A percentile compares a stretch with the other conserved stretches of the same genome.
These are phyloP conservation scores for Capitulum mitella DNA, from an alignment of 2,888 invertebrate genomes.

Conservation along the genomic window DNA sequence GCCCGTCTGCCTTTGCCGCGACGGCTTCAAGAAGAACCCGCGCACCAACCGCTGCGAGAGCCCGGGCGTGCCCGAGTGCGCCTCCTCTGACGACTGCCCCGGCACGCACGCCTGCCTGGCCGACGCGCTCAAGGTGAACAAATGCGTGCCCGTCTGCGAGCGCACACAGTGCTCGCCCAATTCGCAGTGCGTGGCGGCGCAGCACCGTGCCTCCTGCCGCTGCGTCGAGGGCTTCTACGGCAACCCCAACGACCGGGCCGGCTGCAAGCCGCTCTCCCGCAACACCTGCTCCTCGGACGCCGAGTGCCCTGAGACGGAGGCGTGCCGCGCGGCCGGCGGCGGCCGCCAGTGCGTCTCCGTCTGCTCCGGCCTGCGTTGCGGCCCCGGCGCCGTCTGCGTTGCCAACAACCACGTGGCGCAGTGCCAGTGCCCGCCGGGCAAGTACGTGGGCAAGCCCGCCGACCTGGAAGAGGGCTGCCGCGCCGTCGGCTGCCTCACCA, in stretches of 20 bases:
- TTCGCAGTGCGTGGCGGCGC: constrained; percentile 59
- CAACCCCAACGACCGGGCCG: constrained; percentile 80
- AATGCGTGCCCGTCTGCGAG: constrained; percentile 68
- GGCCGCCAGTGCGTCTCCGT: constrained; percentile 64
- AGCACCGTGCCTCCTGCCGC: constrained; percentile 57
- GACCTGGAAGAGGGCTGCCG: constrained; percentile 49
- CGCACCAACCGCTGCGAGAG: constrained; percentile 72
- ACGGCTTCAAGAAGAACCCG: constrained; percentile 74
- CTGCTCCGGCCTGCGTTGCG: constrained; percentile 68
- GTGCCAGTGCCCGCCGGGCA: constrained; percentile 82
- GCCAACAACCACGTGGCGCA: constrained; percentile 82
- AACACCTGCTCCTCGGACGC: constrained; percentile 70
- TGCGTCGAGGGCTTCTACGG: constrained; percentile 76
- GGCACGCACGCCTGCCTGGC: constrained; percentile 63
- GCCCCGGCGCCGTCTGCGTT: constrained; percentile 77
- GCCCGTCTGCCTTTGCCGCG: constrained; percentile 70
- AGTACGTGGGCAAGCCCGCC: constrained; percentile 76
- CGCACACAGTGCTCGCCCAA: constrained; percentile 77
- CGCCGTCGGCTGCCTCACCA: constrained; percentile 42
- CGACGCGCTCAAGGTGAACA: constrained; percentile 76
- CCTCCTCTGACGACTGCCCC: constrained; percentile 61
- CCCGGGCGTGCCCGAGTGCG: constrained; percentile 76
- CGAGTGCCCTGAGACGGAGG: constrained; percentile 74
- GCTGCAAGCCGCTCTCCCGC: constrained; percentile 65
- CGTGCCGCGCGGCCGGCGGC: constrained; percentile 58